Evolutionary conservation across 2,888 invertebrate species (phyloP).

Genomic region (Caenorhabditis sp.): DNA sequence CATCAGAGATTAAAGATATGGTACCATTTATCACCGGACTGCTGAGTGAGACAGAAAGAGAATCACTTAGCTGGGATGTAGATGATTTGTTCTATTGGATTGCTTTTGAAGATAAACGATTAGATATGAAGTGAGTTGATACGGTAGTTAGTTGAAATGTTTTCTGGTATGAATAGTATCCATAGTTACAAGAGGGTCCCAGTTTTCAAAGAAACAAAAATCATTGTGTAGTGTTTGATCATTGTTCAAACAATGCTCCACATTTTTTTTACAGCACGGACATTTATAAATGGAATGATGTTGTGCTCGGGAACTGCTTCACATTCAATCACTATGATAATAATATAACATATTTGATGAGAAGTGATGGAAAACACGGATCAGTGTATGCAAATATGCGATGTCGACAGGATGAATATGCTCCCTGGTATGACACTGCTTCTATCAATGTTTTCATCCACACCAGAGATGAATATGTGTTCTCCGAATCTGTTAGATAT

Average conservation of each 20-base stretch:
- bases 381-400: constrained; percentile 47
- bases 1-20: constrained; percentile 50
- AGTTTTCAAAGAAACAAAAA: no score
- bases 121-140: constrained; percentile 29
- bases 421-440: constrained; percentile 52
- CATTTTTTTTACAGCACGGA: no score
- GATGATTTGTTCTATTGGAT: constrained; percentile 54
- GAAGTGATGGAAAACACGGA: constrained; percentile 39
- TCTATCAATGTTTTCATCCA: constrained; percentile 55
- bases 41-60: constrained; percentile 15
- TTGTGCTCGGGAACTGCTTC: constrained; percentile 55
- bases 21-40: constrained; percentile 53
- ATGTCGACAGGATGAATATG: constrained; percentile 48
- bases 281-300: constrained; percentile 50
- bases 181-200: no score
- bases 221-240: no score
- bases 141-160: neutral
- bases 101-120: constrained; percentile 51
- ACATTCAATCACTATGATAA: constrained; percentile 52
- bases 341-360: constrained; percentile 26
- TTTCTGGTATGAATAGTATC: neutral
- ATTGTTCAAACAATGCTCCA: no score
- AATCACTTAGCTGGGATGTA: constrained; percentile 48
- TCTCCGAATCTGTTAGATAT: constrained; percentile 54
- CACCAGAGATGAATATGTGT: constrained; percentile 43